Percentiles rank a stretch among this genome's conserved stretches.
Evolutionary conservation across 1,140 invertebrate genomes (phyloP).

Genomic region (Apocrypta bakeri): DNA sequence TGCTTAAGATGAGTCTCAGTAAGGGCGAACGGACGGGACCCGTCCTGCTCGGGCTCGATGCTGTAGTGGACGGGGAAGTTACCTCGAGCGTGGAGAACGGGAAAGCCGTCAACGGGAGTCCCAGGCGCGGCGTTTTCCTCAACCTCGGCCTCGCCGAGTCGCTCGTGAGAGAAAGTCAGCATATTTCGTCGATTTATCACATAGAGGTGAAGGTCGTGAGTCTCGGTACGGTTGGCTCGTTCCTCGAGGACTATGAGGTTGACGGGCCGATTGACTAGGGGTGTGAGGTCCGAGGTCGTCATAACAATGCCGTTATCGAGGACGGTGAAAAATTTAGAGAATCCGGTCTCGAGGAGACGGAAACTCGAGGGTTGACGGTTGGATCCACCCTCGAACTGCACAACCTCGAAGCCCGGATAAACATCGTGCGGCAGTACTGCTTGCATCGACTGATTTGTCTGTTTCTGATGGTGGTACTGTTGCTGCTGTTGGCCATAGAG

Average conservation of each 20-base stretch:
- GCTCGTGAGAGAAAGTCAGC: constrained; percentile 83
- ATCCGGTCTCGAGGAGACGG: constrained; percentile 83
- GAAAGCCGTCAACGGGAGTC: constrained; percentile 81
- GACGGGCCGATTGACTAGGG: constrained; percentile 86
- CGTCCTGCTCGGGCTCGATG: constrained; percentile 83
- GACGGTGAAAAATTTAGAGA: constrained; percentile 88
- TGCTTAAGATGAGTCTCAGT: constrained; percentile 76
- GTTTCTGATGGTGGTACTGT: background rate
- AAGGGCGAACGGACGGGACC: constrained; percentile 82
- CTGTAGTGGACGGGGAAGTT: constrained; percentile 82
- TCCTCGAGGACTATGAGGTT: constrained; percentile 88
- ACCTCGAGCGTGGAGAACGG: constrained; percentile 77
- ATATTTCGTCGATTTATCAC: constrained; percentile 87
- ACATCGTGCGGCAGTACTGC: constrained; percentile 87
- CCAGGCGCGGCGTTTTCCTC: constrained; percentile 83
- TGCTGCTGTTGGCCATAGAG: constrained; percentile 55
- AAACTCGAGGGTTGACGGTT: constrained; percentile 74
- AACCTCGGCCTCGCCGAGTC: constrained; percentile 80
- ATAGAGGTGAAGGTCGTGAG: constrained; percentile 86
- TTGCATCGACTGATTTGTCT: constrained; percentile 31
- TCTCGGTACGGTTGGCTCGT: constrained; percentile 83
- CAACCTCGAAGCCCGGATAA: constrained; percentile 89
- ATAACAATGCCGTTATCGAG: constrained; percentile 92
- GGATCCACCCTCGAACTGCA: constrained; percentile 77
- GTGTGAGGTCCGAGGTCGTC: constrained; percentile 88